Conservation (phyloP, 2,113 vertebrate species). For the Zosterops japonicus region DNA sequence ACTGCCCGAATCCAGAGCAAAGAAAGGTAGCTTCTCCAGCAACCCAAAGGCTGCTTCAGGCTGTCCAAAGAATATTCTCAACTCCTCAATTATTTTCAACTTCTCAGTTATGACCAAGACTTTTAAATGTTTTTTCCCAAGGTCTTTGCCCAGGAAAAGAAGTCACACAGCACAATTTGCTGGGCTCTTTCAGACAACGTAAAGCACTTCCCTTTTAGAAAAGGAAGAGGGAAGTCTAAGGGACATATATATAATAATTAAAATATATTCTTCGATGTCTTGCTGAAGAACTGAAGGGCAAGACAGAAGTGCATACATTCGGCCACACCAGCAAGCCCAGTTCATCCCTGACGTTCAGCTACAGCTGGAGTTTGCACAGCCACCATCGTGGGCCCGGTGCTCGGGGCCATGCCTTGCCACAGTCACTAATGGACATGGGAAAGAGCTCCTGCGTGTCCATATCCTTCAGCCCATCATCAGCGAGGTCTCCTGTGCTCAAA, state of each 20-base stretch:
- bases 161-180: background rate
- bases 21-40: background rate
- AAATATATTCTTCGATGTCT: background rate
- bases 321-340: background rate
- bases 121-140: background rate
- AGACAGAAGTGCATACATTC: background rate
- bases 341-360: background rate
- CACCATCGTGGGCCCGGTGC: rapidly evolving
- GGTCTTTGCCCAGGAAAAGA: background rate
- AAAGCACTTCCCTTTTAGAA: background rate
- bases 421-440: rapidly evolving
- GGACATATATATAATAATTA: background rate
- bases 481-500: background rate
- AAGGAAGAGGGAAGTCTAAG: background rate
- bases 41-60: background rate
- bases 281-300: background rate
- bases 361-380: background rate
- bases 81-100: background rate
- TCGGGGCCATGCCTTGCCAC: rapidly evolving
- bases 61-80: background rate
- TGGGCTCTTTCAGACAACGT: background rate
- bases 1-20: background rate
- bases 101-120: background rate
- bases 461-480: background rate
- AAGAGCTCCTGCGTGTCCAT: background rate